Conservation (phyloP, 2,888 invertebrate genomes). For the Trissonchulus sp. region DNA sequence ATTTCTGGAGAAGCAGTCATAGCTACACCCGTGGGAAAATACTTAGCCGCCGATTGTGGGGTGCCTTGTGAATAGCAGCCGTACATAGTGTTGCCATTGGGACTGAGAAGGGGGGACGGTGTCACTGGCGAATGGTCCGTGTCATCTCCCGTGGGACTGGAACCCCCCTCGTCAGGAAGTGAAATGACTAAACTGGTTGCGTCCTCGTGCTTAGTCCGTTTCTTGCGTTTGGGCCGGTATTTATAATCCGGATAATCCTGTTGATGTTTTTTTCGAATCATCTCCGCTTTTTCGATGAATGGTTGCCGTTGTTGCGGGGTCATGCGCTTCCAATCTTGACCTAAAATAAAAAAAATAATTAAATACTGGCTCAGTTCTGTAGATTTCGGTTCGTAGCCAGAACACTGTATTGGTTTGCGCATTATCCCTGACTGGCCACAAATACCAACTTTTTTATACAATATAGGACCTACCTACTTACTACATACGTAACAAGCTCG, state of each 20-base stretch:
- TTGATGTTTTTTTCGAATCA: constrained; percentile 29
- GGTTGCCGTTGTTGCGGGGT: constrained; percentile 19
- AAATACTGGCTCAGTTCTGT: too few relatives aligned
- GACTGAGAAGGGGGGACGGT: not conserved
- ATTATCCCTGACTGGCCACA: too few relatives aligned
- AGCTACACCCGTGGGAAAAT: too few relatives aligned
- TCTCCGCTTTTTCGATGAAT: constrained; percentile 28
- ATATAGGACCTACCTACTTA: too few relatives aligned
- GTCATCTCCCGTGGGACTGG: not conserved
- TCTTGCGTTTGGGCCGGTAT: constrained; percentile 27
- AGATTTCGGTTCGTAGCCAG: too few relatives aligned
- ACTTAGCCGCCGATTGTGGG: not conserved
- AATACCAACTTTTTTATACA: too few relatives aligned
- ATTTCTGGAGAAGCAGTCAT: too few relatives aligned
- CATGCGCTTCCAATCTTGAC: constrained; percentile 13
- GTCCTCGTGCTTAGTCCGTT: not conserved
- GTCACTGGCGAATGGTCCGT: not conserved
- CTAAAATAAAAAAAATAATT: not conserved
- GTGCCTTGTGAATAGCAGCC: not conserved
- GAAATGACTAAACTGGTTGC: not conserved
- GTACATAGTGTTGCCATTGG: not conserved
- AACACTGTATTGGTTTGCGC: too few relatives aligned
- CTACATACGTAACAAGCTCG: too few relatives aligned
- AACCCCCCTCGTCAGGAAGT: not conserved
- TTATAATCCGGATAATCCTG: constrained; percentile 32